A percentile compares a stretch with the other conserved stretches of the same genome.
Conservation (phyloP, 2,888 invertebrate species). For the Noctua janthina region DNA sequence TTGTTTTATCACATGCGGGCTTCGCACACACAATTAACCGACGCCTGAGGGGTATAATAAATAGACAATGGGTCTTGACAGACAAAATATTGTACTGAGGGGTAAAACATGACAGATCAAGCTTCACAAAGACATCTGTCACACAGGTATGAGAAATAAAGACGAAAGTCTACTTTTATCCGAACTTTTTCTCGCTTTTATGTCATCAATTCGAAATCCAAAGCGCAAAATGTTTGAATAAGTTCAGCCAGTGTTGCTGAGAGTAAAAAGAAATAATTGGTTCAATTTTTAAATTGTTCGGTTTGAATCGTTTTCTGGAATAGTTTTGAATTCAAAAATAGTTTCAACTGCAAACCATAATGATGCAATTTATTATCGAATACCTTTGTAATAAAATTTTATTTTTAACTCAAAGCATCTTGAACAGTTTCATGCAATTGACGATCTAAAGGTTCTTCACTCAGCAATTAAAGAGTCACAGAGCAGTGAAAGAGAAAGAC, state of each 20-base stretch:
- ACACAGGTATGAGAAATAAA: background rate
- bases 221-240: background rate
- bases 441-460: slow-evolving; percentile 55
- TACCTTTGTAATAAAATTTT: slow-evolving; percentile 1
- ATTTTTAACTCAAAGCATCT: slow-evolving; percentile 57
- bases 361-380: background rate
- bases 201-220: slow-evolving; percentile 15
- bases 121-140: background rate
- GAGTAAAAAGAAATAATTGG: slow-evolving; percentile 2
- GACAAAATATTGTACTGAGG: slow-evolving; percentile 7
- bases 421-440: slow-evolving; percentile 57
- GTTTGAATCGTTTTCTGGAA: background rate
- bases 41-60: slow-evolving; percentile 24
- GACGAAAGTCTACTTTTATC: background rate
- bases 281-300: background rate
- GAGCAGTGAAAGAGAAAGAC: slow-evolving; percentile 48
- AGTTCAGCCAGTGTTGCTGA: background rate
- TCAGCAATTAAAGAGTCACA: slow-evolving; percentile 65
- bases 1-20: slow-evolving; percentile 45
- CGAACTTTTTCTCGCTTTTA: background rate
- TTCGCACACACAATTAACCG: slow-evolving; percentile 40
- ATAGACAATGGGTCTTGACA: slow-evolving; percentile 35
- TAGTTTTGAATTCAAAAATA: slow-evolving; percentile 18
- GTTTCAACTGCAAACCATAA: slow-evolving; percentile 5
- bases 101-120: background rate